Evolutionary conservation across 2,797 vertebrate species (phyloP), one percentile per base, ranked within the genome.

Genomic region (Centroberyx gerrardi): DNA sequence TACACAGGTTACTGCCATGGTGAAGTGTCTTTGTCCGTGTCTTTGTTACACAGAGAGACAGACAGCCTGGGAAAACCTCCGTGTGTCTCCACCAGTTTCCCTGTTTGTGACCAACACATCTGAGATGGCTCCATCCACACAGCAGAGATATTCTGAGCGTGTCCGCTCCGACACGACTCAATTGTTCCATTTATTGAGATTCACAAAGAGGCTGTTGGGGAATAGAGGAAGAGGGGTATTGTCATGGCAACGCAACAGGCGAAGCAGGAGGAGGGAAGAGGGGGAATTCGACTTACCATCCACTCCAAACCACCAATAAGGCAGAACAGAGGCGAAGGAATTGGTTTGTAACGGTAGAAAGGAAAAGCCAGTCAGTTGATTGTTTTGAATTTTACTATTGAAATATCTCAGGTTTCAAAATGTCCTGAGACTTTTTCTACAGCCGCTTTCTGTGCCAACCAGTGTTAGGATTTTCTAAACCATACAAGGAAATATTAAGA

Each of bases 211-310:
- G 28, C 27, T 31, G 53, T 13, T 29, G 53, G 27, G 12, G 28
- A 7, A 29, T 55, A 33, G 28, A 56, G 54, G 12, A 56, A 2
- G 29, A 7, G 14, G 14, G 3, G 15, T 33, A 31, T n/a, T 31
- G 55, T 17, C 55, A 58, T 33, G 31, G 28, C 29, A 58, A 58
- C 55, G 28, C 29, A 58, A 58, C 55, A 58, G 55, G 29, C 14
- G 15, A 58, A 58, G 14, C 28, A 58, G 28, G 14, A 33, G 28
- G 17, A 36, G 13, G 8, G 14, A 56, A 31, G 9, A 9, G 38
- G 38, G 38, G 38, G 38, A 9, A 9, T 4, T 10, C 8, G 8
- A 22, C 8, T 51, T 51, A 18, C 6, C 27, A 4, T 55, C 13
- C 29, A 14, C 53, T 58, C 13, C 15, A 58, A 58, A 33, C 3